These are phyloP conservation scores for Phaonia tiefii DNA, from an alignment of 2,888 invertebrate species.

Conservation along the genomic window DNA sequence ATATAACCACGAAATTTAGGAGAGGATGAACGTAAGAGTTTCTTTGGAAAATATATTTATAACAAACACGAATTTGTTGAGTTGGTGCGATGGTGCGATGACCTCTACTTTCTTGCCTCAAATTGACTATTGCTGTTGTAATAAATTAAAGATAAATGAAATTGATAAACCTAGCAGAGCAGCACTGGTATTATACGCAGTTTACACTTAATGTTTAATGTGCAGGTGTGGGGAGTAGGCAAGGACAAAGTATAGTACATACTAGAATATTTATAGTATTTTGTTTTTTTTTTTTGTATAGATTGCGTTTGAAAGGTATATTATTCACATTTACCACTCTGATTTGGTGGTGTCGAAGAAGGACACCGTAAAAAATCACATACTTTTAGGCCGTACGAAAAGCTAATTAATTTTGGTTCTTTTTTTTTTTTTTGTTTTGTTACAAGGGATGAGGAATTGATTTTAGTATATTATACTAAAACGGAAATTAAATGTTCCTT, in stretches of 20 bases:
- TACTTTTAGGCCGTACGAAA: conserved; percentile 21
- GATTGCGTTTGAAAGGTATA: conserved; percentile 55
- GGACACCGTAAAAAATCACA: conserved; percentile 34
- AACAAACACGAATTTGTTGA: too few species aligned
- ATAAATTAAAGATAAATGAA: conserved; percentile 56
- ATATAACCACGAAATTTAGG: too few species aligned
- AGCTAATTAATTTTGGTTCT: conserved; percentile 58
- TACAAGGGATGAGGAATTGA: too few species aligned
- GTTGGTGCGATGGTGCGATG: too few species aligned
- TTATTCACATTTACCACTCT: conserved; percentile 46
- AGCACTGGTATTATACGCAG: conserved; percentile 5
- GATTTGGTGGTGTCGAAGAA: too few species aligned
- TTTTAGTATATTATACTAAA: conserved; percentile 18
- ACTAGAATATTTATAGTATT: too few species aligned
- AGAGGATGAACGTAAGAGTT: too few species aligned
- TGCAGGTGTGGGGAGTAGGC: not conserved
- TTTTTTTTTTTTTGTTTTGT: too few species aligned
- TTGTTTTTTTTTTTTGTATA: too few species aligned
- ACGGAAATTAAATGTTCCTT: conserved; percentile 64
- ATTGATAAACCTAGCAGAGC: conserved; percentile 52
- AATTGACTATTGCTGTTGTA: conserved; percentile 22
- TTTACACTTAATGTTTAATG: conserved; percentile 9
- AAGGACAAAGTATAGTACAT: too few species aligned
- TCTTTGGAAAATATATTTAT: too few species aligned
- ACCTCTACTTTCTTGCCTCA: not conserved